phyloP scores from a whole-genome alignment of 92 coral and sea anemone species.

The Umimayanthus kanabou region DNA sequence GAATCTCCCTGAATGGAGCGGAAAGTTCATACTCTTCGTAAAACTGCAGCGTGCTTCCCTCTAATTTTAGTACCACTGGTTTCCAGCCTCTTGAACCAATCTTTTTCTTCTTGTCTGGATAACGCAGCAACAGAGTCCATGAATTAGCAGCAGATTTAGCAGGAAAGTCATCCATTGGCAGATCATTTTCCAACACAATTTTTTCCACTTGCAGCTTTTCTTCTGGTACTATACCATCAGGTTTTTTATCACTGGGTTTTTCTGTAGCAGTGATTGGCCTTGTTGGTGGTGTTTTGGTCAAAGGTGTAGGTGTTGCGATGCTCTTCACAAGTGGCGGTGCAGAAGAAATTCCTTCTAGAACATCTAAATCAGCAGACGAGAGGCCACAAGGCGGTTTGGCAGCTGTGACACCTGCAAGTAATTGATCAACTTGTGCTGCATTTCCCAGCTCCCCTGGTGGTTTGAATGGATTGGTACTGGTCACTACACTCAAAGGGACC shows the following conservation, averaged over 20 bases:
- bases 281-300: background rate
- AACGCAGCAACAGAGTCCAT: conserved; percentile 94
- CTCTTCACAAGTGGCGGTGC: background rate
- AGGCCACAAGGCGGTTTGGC: conserved; percentile 14
- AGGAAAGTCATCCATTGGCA: conserved; percentile 58
- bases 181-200: conserved; percentile 44
- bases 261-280: conserved; percentile 1
- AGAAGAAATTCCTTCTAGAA: conserved; percentile 35
- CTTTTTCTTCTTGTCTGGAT: conserved; percentile 88
- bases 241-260: background rate
- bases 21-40: conserved; percentile 93
- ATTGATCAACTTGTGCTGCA: conserved; percentile 38
- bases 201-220: conserved; percentile 42
- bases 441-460: conserved; percentile 41
- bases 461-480: conserved; percentile 76
- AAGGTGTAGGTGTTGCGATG: background rate
- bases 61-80: conserved; percentile 85
- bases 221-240: background rate
- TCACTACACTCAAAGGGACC: conserved; percentile 52
- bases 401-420: conserved; percentile 14
- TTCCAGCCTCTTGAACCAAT: conserved; percentile 92
- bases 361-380: conserved; percentile 41
- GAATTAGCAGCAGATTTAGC: conserved; percentile 61
- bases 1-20: conserved; percentile 94
- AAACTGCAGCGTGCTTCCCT: conserved; percentile 84